These are phyloP conservation scores for Orchesellides sinensis DNA, from an alignment of 2,888 invertebrate genomes.

Conservation along the genomic window DNA sequence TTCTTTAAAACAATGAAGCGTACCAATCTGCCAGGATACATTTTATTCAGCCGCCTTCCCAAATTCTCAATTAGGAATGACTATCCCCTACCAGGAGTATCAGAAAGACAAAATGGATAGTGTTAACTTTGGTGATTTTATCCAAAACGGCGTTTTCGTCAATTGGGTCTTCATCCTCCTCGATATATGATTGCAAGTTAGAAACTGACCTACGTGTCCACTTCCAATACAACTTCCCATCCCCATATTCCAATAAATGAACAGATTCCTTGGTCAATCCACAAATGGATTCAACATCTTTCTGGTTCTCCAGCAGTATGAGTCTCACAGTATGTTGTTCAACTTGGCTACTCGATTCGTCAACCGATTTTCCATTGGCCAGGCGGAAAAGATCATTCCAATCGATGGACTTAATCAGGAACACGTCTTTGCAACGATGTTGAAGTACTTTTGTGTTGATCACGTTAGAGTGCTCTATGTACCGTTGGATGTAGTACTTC, in stretches of 20 bases:
- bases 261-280: background rate
- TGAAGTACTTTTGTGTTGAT: background rate
- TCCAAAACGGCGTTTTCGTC: background rate
- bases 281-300: conserved; percentile 2
- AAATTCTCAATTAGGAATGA: background rate
- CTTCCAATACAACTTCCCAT: background rate
- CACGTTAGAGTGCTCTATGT: background rate
- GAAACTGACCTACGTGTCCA: background rate
- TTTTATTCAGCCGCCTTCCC: background rate
- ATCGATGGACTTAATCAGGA: background rate
- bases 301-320: background rate
- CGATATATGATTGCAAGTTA: background rate
- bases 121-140: no score
- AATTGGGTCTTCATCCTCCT: background rate
- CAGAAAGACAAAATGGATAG: background rate
- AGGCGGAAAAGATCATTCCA: background rate
- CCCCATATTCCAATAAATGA: background rate
- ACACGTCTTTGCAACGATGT: background rate
- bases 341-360: background rate
- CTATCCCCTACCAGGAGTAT: conserved; percentile 23
- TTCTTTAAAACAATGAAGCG: background rate
- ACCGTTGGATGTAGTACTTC: background rate
- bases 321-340: background rate
- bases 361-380: no score
- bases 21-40: background rate